A percentile compares a stretch with the other conserved stretches of the same genome.
These are phyloP conservation scores for Podarcis cretensis DNA, from an alignment of 2,113 vertebrate species.

Conservation along the genomic window DNA sequence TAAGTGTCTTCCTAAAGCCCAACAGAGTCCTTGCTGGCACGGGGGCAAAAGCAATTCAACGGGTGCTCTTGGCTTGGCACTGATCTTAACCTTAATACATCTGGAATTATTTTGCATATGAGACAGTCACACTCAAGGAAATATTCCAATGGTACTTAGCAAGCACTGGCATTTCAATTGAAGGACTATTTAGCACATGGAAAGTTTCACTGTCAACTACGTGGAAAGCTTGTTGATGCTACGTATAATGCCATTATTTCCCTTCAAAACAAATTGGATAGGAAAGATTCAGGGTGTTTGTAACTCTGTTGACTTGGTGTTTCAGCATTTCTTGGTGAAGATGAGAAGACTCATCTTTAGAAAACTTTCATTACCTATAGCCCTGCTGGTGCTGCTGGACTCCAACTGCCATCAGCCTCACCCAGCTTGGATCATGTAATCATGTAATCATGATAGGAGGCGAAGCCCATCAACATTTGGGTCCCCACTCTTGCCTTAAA, in stretches of 20 bases:
- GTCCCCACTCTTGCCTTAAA: neutral
- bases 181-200: neutral
- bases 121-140: neutral
- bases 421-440: neutral
- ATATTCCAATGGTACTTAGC: conserved; percentile 1
- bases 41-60: neutral
- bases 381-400: neutral
- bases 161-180: neutral
- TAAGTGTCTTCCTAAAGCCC: no score
- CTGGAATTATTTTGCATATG: neutral
- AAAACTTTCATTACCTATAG: neutral
- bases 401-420: neutral
- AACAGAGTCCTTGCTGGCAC: no score
- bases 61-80: neutral
- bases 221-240: neutral
- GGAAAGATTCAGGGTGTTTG: neutral
- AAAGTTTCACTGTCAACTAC: neutral
- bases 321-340: neutral
- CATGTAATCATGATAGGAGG: no score
- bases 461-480: neutral
- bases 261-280: neutral
- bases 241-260: neutral
- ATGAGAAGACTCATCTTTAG: neutral
- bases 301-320: neutral
- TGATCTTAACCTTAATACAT: neutral